Evolutionary conservation across 2,113 vertebrate species (phyloP).

Genomic region (Apus apus): DNA sequence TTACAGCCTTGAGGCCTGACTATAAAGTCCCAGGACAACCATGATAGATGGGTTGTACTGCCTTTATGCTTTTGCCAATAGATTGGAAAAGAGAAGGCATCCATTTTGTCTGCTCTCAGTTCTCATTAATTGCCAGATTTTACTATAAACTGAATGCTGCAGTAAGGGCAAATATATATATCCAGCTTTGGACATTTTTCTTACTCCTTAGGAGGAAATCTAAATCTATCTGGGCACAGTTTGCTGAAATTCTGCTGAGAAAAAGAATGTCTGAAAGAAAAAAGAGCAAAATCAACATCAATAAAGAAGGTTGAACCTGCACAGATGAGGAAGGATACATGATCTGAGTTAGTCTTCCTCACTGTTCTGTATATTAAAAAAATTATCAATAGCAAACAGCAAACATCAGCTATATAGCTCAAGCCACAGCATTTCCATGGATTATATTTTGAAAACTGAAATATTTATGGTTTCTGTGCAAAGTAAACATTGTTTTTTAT

Average conservation of each 20-base stretch:
- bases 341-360: not conserved
- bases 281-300: not conserved
- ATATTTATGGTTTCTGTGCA: not conserved
- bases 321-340: not conserved
- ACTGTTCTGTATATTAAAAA: not conserved
- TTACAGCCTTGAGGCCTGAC: not conserved
- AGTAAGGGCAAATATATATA: not conserved
- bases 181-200: not conserved
- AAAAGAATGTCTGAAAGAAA: not conserved
- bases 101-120: not conserved
- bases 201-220: not conserved
- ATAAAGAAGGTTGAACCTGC: not conserved
- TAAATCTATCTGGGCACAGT: conserved; percentile 39
- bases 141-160: not conserved
- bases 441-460: not conserved
- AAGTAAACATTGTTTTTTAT: not conserved
- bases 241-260: not conserved
- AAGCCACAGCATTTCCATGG: not conserved
- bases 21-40: not conserved
- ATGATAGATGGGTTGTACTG: not conserved
- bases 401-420: not conserved
- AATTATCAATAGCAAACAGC: not conserved
- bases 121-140: not conserved
- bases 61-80: not conserved
- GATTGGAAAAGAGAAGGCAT: not conserved